A percentile compares a stretch with the other conserved stretches of the same genome.
phyloP scores from a whole-genome alignment of 2,888 invertebrate species.

The Stenoptilia bipunctidactyla region DNA sequence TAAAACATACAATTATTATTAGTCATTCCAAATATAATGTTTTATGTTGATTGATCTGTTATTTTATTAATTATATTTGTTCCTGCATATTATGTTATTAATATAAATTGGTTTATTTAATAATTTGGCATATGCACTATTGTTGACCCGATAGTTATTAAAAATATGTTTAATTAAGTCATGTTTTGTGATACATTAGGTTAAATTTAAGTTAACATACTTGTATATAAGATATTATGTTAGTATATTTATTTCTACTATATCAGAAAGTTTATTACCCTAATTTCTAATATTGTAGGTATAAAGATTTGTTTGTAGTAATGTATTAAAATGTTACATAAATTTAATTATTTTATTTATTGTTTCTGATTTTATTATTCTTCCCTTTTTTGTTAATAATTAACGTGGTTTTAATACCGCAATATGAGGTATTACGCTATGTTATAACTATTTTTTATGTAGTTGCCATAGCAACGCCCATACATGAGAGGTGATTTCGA shows the following conservation, averaged over 20 bases:
- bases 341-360: conserved; percentile 15
- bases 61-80: no score
- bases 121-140: no score
- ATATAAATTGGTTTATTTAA: no score
- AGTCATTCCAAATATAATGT: no score
- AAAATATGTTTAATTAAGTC: conserved; percentile 30
- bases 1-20: no score
- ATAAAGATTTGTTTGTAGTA: conserved; percentile 19
- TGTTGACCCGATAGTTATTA: conserved; percentile 12
- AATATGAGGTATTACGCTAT: no score
- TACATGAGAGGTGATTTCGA: no score
- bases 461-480: no score
- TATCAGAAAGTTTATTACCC: background rate
- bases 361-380: background rate
- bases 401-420: no score
- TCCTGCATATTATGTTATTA: no score
- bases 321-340: conserved; percentile 41
- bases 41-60: no score
- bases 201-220: conserved; percentile 22
- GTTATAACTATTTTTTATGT: no score
- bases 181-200: conserved; percentile 59
- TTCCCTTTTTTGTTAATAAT: background rate
- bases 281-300: conserved; percentile 26
- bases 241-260: background rate
- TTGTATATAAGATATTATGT: conserved; percentile 6